Evolutionary conservation across 2,113 vertebrate species (phyloP), one percentile per base, ranked within the genome.

Genomic region (Aspidoscelis tigris): DNA sequence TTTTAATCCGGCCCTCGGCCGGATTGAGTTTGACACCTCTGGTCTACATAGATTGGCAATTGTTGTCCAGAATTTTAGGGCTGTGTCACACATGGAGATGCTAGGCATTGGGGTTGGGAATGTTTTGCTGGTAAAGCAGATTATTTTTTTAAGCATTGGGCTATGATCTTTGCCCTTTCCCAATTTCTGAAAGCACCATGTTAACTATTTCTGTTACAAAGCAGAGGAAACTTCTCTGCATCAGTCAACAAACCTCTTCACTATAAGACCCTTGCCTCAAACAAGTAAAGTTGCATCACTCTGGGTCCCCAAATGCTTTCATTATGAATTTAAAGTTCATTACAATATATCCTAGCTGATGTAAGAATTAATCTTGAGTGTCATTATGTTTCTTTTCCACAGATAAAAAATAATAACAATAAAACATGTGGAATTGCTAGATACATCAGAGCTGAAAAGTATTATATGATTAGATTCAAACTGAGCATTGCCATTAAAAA

Each of bases 301-400:
- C 12, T 44, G 24, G 33, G 24, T 65, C 24, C 33, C n/a, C 16
- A 80, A 83, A 11, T 44, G 70, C 20, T 66, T 47, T 43, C 26
- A 39, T 70, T 81, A 55, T 81, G 7, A 55, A 55, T 88, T 2
- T n/a, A 47, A 53, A 71, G 3, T 86, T 91, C 65, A 78, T 88
- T 84, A 55, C 53, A 58, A 44, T 47, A 26, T 11, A 9, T 70
- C 82, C 20, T 41, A 69, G 1, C 2, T 65, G 75, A 84, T 74
- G 68, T 50, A 41, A 41, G 65, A 50, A 61, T 72, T 26, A 50
- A 84, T 88, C 85, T 89, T 41, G 66, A 78, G 80, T 78, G 64
- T 86, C 53, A 87, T 68, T 87, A 70, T 1, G 2, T 82, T 91
- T 88, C 20, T 50, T 88, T 79, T 89, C 82, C 24, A 0, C 1